Base-by-base conservation (phyloP, 2,797 vertebrate species). In the Lagorchestes hirsutus region DNA sequence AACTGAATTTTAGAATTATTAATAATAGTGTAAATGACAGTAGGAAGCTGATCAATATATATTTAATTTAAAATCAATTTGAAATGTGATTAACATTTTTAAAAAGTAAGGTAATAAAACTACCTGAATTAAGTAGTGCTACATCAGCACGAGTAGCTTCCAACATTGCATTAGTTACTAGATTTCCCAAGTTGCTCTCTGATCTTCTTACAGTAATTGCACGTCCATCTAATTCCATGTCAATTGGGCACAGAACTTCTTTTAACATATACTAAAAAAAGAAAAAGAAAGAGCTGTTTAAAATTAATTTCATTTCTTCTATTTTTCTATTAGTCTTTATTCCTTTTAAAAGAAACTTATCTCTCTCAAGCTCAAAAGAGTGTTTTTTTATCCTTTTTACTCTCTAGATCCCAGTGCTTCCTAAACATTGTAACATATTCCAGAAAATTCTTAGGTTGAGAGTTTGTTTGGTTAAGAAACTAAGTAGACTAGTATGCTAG, bases 141-240 rank as follows among this genome's bases (percentile, higher is more conserved):
- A 96, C 74, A 94, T 98, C 95, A 96, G 92, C 97, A 96, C 58
- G 96, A 93, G 96, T 93, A 95, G 92, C 93, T 97, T 98, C 98
- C 91, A 98, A 90, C 96, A 97, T 96, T 82, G 96, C 95, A 93
- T 58, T 98, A 34, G 93, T 96, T 95, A 93, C 92, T 91, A 97
- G 92, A 96, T 98, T 98, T 93, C 97, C 97, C 55, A 97, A 94
- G 92, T 55, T 98, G 46, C 96, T 97, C 97, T 98, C 98, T 96
- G 40, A 31, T 95, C 54, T 97, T 94, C 93, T 95, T 57, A 97
- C 82, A 52, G 92, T 98, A 95, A 96, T 95, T 95, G 91, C 92
- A 93, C 57, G 94, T 5, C 82, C 96, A 96, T 97, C 95, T 96
- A 98, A 55, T 92, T 98, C 93, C 96, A 57, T 97, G 40, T 98